Conservation (phyloP, 2,888 invertebrate genomes). For the Chymomyza procnemis region DNA sequence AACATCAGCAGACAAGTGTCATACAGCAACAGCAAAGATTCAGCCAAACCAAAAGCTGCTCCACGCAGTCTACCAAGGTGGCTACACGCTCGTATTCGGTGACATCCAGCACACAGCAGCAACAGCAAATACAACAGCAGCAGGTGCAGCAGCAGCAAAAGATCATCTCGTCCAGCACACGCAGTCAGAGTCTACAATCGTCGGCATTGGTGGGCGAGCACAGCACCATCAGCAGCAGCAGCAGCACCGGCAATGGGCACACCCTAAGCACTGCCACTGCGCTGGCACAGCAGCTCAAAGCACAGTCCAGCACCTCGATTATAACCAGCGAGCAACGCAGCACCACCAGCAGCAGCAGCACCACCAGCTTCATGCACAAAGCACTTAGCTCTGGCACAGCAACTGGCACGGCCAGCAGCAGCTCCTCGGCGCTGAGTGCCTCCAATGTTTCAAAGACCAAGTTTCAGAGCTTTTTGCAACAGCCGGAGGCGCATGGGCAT, state of each 20-base stretch:
- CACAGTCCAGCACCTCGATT: conserved; percentile 77
- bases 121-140: conserved; percentile 40
- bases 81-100: conserved; percentile 65
- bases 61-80: conserved; percentile 56
- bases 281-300: conserved; percentile 79
- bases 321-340: conserved; percentile 73
- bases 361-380: conserved; percentile 66
- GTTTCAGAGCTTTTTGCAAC: conserved; percentile 78
- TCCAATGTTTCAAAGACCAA: conserved; percentile 64
- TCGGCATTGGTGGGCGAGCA: conserved; percentile 66
- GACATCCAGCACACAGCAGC: conserved; percentile 36
- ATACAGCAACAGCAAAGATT: conserved; percentile 32
- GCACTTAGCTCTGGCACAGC: conserved; percentile 27
- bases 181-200: conserved; percentile 77
- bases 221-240: conserved; percentile 29
- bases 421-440: conserved; percentile 27
- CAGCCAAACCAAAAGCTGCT: conserved; percentile 50
- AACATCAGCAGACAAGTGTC: conserved; percentile 6
- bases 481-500: conserved; percentile 73
- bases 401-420: conserved; percentile 5
- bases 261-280: conserved; percentile 49
- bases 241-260: conserved; percentile 27
- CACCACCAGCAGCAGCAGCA: conserved; percentile 49
- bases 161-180: conserved; percentile 68
- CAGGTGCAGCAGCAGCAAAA: conserved; percentile 55